Percentiles rank a stretch among this genome's conserved stretches.
phyloP scores from a whole-genome alignment of 2,797 vertebrate species.

The Mus caroli region DNA sequence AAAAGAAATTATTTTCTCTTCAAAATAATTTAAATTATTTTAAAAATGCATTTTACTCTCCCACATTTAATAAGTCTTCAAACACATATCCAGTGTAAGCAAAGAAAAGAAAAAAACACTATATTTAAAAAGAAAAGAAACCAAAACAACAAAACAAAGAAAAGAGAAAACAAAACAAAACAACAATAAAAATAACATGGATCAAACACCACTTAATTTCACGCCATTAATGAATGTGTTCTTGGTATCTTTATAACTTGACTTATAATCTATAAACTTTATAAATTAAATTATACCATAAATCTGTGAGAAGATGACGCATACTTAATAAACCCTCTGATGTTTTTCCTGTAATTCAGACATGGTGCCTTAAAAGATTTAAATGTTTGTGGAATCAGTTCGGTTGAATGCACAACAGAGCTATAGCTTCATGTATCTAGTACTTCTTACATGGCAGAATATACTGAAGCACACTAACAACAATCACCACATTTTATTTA shows the following conservation, averaged over 20 bases:
- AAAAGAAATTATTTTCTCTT: not conserved
- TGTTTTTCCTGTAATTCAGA: not conserved
- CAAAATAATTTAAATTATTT: not conserved
- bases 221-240: not conserved
- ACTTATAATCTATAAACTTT: not conserved
- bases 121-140: not conserved
- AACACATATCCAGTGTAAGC: not conserved
- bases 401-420: not conserved
- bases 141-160: not conserved
- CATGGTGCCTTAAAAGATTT: not conserved
- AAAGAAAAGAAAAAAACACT: not conserved
- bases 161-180: not conserved
- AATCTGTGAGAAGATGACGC: not conserved
- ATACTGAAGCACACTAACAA: not conserved
- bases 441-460: not conserved
- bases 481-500: not conserved
- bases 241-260: not conserved
- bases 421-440: not conserved
- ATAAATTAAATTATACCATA: not conserved
- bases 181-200: not conserved
- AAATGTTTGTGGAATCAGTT: not conserved
- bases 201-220: not conserved
- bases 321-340: not conserved
- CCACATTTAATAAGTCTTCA: not conserved
- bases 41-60: not conserved